phyloP scores from a whole-genome alignment of 2,113 vertebrate species.

The Ellobius talpinus region DNA sequence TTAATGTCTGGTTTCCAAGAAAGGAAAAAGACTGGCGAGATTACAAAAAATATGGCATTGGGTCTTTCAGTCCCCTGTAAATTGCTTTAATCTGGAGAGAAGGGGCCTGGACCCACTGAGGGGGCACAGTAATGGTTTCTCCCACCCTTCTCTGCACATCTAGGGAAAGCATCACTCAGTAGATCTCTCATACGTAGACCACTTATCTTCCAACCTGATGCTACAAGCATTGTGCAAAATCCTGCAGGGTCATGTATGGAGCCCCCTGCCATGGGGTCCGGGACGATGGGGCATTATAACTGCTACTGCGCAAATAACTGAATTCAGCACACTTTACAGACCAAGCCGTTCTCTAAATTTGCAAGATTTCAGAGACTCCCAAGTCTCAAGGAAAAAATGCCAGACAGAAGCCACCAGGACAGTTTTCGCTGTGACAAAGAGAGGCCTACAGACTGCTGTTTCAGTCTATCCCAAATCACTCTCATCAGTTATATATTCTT shows the following conservation, averaged over 20 bases:
- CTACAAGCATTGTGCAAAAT: background rate
- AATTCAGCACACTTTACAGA: background rate
- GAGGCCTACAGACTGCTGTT: background rate
- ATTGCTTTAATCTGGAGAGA: background rate
- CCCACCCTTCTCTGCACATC: background rate
- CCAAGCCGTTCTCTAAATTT: background rate
- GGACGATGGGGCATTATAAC: background rate
- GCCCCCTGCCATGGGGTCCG: background rate
- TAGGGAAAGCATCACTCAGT: background rate
- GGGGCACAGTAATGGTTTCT: too few relatives aligned
- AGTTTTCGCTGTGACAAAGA: background rate
- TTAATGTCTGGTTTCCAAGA: background rate
- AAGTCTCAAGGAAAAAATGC: background rate
- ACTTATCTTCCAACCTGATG: background rate
- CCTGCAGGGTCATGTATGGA: background rate
- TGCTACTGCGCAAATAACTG: background rate
- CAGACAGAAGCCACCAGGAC: background rate
- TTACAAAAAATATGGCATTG: too few relatives aligned
- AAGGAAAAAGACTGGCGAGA: background rate
- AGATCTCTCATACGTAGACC: background rate
- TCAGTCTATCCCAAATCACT: background rate
- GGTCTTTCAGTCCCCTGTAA: background rate
- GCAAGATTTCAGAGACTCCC: background rate
- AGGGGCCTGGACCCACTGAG: background rate
- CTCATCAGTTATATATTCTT: background rate